Evolutionary conservation across 2,888 invertebrate genomes (phyloP), one percentile per base, ranked within the genome.

Genomic region (Endotricha flammealis): DNA sequence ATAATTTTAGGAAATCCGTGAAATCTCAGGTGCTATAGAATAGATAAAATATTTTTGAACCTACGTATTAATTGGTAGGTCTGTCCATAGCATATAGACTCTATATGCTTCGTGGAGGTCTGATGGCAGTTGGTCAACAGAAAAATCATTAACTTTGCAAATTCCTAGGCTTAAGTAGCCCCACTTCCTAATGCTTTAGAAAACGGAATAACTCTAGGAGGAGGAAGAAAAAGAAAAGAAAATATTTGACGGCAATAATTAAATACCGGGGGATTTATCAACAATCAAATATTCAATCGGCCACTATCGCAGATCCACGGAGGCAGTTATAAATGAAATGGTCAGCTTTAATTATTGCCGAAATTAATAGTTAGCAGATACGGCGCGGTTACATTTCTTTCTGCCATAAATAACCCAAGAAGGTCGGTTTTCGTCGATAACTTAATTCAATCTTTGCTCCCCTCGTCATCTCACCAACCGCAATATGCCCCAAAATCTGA

Each of bases 401-500:
- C 61, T 59, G 50, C 64, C 69, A 79, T 81, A 78, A 77, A 81
- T 80, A 74, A 73, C 59, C 52, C 48, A 40, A 52, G 54, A 56
- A 50, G 62, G 59, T 53, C 55, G 64, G 53, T 61, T 58, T 63
- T 56, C 66, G 64, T 64, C 70, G 72, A 81, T 80, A 76, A 75
- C 68, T 77, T 82, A 82, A 82, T 82, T 81, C 79, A 75, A 81
- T 81, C 73, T 73, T 63, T 50, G 60, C 65, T 69, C 76, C 81
- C 82, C 76, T 72, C 73, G 64, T 79, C 76, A 73, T 69, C 60
- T 57, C 53, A 44, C 43, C 43, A 7, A 44, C 41, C 42, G 64
- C 69, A 71, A 72, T 76, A 75, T 68, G 74, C 60, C 48, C 48
- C 50, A 52, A 54, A 56, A 63, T 58, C 64, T 59, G 63, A 51